A percentile compares a stretch with the other conserved stretches of the same genome.
Evolutionary conservation across 2,113 vertebrate species (phyloP).

Genomic region (Triplophysa siluroides): DNA sequence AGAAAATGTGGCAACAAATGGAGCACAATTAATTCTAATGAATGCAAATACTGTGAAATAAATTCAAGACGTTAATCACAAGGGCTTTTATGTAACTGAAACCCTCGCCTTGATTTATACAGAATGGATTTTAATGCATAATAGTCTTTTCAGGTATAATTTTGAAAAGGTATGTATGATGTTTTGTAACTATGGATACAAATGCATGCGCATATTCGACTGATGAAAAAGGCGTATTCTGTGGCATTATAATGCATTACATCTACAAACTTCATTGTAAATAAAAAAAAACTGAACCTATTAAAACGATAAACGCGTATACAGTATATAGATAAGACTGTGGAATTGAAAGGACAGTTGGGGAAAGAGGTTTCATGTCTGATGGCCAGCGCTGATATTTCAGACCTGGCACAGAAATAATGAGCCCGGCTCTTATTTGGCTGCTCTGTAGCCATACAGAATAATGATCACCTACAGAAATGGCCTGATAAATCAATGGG

Average conservation of each 20-base stretch:
- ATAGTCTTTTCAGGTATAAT: not conserved
- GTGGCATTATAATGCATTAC: not conserved
- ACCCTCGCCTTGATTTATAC: not conserved
- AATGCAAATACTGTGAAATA: not conserved
- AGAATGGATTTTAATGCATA: no score
- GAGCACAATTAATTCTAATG: not conserved
- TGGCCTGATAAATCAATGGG: slow-evolving; percentile 59
- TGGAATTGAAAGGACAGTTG: not conserved
- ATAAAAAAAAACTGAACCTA: no score
- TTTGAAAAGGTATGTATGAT: not conserved
- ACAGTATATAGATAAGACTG: not conserved
- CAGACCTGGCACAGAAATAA: slow-evolving; percentile 55
- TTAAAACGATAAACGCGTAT: no score
- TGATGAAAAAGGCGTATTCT: no score
- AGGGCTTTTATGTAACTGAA: no score
- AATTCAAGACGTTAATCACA: no score
- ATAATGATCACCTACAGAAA: slow-evolving; percentile 64
- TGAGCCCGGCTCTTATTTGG: slow-evolving; percentile 62
- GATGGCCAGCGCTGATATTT: slow-evolving; percentile 42
- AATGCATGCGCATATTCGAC: no score
- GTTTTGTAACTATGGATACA: no score
- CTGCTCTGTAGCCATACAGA: slow-evolving; percentile 59
- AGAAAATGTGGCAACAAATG: no score
- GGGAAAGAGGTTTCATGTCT: not conserved
- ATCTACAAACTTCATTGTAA: no score